Evolutionary conservation across 30 jellyfish, hydroid and myxozoan species (phyloP).

Genomic region (Hydractinia echinata): DNA sequence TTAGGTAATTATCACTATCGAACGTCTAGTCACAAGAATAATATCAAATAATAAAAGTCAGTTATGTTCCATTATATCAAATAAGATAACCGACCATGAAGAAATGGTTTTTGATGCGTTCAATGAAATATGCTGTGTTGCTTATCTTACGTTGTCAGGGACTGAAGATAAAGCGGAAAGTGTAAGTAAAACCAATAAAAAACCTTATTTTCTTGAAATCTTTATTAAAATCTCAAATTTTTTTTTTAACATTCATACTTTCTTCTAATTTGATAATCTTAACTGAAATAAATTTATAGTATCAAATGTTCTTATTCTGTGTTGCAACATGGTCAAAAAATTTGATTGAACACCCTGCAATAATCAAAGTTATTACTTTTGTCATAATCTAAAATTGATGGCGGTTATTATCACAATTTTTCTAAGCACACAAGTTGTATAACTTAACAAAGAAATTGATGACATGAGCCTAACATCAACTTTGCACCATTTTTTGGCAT

Average conservation of each 20-base stretch:
- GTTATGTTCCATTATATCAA: conserved; percentile 42
- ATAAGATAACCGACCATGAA: conserved; percentile 48
- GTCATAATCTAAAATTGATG: no score
- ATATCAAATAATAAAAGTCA: conserved; percentile 49
- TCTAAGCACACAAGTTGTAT: no score
- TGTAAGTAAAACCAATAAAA: conserved; percentile 24
- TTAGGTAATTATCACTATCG: conserved; percentile 71
- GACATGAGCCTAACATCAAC: no score
- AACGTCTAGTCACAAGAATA: conserved; percentile 38
- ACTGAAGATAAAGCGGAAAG: conserved; percentile 57
- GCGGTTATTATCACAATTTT: no score
- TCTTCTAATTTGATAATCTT: no score
- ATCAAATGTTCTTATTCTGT: no score
- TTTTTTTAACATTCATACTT: not conserved
- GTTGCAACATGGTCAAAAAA: no score
- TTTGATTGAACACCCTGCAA: no score
- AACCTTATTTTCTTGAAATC: not conserved
- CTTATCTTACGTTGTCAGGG: conserved; percentile 55
- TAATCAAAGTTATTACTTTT: no score
- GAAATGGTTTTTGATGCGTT: conserved; percentile 46
- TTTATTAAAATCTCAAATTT: not conserved
- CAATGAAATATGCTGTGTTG: conserved; percentile 62
- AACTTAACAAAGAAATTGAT: no score
- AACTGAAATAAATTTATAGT: no score
- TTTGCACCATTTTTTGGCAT: no score